phyloP scores from a whole-genome alignment of 2,888 invertebrate genomes.

The Philereme transversata region DNA sequence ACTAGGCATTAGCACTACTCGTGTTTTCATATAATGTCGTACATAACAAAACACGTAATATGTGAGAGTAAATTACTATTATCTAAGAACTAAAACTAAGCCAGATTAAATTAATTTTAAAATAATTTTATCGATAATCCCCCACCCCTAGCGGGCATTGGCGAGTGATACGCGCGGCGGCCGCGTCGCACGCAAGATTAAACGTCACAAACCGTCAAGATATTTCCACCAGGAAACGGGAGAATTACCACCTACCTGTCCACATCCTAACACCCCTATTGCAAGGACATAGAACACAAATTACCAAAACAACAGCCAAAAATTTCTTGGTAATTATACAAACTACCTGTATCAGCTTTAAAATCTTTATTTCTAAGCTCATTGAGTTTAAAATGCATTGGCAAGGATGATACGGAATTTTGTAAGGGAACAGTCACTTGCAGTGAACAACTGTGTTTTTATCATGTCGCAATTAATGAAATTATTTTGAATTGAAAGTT shows the following conservation, averaged over 20 bases:
- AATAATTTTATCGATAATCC: slow-evolving; percentile 3
- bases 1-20: too few relatives aligned
- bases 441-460: slow-evolving; percentile 58
- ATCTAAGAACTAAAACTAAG: too few relatives aligned
- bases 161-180: slow-evolving; percentile 78
- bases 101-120: neutral
- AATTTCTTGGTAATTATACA: slow-evolving; percentile 23
- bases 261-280: slow-evolving; percentile 42
- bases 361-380: slow-evolving; percentile 6
- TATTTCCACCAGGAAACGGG: slow-evolving; percentile 56
- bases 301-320: slow-evolving; percentile 24
- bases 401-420: slow-evolving; percentile 27
- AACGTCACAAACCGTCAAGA: slow-evolving; percentile 81
- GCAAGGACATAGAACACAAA: slow-evolving; percentile 40
- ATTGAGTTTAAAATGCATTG: slow-evolving; percentile 15
- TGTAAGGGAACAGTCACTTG: slow-evolving; percentile 63
- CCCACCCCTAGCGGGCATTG: slow-evolving; percentile 57
- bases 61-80: too few relatives aligned
- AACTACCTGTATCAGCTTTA: slow-evolving; percentile 14
- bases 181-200: slow-evolving; percentile 81
- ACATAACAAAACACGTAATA: too few relatives aligned
- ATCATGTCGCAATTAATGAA: slow-evolving; percentile 55
- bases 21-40: too few relatives aligned
- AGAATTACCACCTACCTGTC: slow-evolving; percentile 46
- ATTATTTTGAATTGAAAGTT: slow-evolving; percentile 37